Evolutionary conservation across 2,113 vertebrate genomes (phyloP), one percentile per base, ranked within the genome.

Genomic region (Bucco capensis): DNA sequence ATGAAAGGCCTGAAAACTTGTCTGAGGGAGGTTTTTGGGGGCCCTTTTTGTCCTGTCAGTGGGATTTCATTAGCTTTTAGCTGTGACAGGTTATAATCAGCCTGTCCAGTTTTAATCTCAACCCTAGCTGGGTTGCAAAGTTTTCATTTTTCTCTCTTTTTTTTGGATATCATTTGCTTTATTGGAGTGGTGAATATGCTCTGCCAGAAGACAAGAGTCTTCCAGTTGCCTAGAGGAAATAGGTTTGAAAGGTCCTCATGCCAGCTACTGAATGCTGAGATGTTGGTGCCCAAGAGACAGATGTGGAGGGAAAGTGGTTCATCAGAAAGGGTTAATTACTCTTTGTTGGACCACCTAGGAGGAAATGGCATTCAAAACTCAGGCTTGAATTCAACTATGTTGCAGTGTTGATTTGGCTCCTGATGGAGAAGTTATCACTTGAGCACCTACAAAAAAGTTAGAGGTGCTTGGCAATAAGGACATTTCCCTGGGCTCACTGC

Each of bases 11-110:
- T 69, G 3, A 11, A 49, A 87, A 61, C 56, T 84, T 27, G 5
- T 85, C 80, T 67, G 9, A 0, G 47, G 37, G 57, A 89, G 53
- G 31, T 75, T 78, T 2, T n/a, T n/a, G n/a, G 17, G 62, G 56
- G 65, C 70, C 70, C 47, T 57, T 30, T 0, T 7, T 88, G 94
- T n/a, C 83, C 93, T 19, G 64, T 7, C 0, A 5, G n/a, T 56
- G 84, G 82, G 64, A 88, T 93, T 92, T 49, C 79, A 88, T 88
- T 80, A 82, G 61, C 61, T 46, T 40, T 60, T 49, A 54, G 35
- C 84, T 58, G 3, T 66, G 96, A 83, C 90, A 88, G 83, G 86
- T 95, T 93, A 38, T 94, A 93, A 96, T 95, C 94, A 93, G 89
- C 78, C 93, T 93, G 88, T 87, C 86, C 69, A 23, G 7, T 70